Base-by-base conservation (phyloP, 1,140 invertebrate species). In the Cepaea nemoralis region DNA sequence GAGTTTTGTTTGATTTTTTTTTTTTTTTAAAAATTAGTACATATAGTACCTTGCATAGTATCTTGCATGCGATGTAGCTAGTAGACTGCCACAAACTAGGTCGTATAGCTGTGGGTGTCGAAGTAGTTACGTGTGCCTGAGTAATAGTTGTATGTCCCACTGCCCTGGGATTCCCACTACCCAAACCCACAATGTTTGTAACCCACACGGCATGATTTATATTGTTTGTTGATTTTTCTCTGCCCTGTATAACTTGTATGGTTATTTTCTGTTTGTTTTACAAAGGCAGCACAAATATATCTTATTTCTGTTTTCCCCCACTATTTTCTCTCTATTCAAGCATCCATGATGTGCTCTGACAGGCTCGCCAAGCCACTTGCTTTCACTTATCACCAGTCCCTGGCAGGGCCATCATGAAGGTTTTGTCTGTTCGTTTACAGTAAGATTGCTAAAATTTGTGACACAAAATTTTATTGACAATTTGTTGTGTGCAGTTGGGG, bases 391-490 rank as follows among this genome's bases (percentile, higher is more conserved):
- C 19, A 8, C 42, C 42, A 19, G 42, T 45, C 19, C 42, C 19
- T n/a, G n/a, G n/a, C 42, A 45, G 42, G 16, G 16, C 42, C 42
- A 45, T 45, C 8, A 45, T 45, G 16, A 45, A 10, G 42, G 42
- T 45, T 45, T 45, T 45, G 42, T 55, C 22, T 2, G 3, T 55
- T 70, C 40, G 69, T 39, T 27, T 70, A 12, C n/a, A 40, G 69
- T 19, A 70, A 40, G 19, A 2, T 6, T 40, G 69, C 69, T 70
- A 40, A 70, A 70, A 39, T 70, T 70, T 70, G 69, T 70, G 69
- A 70, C 69, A 70, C 69, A 70, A 24, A n/a, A 63, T 31, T 31
- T 31, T 2, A 63, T 31, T 31, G 6, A 63, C n/a, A 63, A 31
- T 31, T 63, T 27, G 27, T 31, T 31, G 27, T 63, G 6, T 0